These are phyloP conservation scores for Julus scandinavius DNA, from an alignment of 2,888 invertebrate species.

Conservation along the genomic window DNA sequence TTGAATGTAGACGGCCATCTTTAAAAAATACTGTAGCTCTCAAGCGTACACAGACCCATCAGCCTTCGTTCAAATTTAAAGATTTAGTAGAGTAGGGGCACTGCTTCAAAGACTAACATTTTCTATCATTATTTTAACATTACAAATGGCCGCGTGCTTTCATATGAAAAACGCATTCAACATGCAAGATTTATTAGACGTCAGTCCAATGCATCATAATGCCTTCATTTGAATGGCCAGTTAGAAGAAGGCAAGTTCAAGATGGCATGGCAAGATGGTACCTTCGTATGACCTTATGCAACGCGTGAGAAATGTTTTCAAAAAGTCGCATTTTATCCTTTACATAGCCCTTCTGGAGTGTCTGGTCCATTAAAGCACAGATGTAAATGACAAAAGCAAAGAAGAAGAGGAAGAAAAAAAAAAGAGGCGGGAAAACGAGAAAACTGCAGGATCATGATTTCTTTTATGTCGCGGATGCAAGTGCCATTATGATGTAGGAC, in stretches of 20 bases:
- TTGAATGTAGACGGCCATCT: not conserved
- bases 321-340: no score
- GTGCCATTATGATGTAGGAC: conserved; percentile 26
- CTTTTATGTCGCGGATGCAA: not conserved
- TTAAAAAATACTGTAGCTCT: not conserved
- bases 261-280: not conserved
- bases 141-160: not conserved
- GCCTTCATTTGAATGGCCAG: not conserved
- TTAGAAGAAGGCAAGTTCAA: not conserved
- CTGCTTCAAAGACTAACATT: not conserved
- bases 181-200: not conserved
- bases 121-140: not conserved
- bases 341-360: not conserved
- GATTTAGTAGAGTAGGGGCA: not conserved
- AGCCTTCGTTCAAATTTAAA: not conserved
- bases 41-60: not conserved
- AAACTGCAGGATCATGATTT: conserved; percentile 28
- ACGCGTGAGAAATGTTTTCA: not conserved
- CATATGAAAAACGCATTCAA: not conserved
- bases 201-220: conserved; percentile 10
- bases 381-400: conserved; percentile 16
- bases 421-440: not conserved
- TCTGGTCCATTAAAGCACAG: conserved; percentile 27
- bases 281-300: not conserved
- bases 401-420: not conserved